Base-by-base conservation (phyloP, 1,140 invertebrate species). In the Drosophila littoralis region DNA sequence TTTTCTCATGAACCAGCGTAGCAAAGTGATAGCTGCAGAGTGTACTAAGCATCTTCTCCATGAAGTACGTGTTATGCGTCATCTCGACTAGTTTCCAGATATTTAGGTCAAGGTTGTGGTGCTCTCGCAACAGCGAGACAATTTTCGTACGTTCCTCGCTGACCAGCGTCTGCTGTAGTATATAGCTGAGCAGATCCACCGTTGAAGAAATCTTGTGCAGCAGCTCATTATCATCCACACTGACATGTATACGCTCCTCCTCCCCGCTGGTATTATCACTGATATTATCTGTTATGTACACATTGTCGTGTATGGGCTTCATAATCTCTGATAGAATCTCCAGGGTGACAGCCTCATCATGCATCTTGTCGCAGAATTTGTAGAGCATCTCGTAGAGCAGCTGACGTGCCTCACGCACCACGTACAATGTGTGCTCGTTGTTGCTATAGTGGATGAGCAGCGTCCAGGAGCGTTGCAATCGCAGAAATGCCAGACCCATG, bases 351-450 rank as follows among this genome's bases (percentile, higher is more conserved):
- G 92, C 82, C 40, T 93, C 85, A 72, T 91, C 86, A 0, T 93
- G 76, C 8, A 71, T 69, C 70, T 94, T 93, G 6, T 92, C 91
- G 43, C 91, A 91, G 61, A 93, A 94, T 42, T 93, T 91, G 68
- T 93, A 91, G 6, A 95, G 71, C 64, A 95, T 90, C 15, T 92
- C 80, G 43, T 93, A 94, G 1, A 95, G 81, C 72, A 95, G 93
- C 33, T 93, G 92, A 36, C 94, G 93, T 7, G 94, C 94, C 69
- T 94, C 94, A 15, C 93, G 92, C 0, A 93, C 93, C n/a, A 95
- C 93, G 71, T 95, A 95, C 70, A 95, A 80, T 7, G 95, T 95
- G 40, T 95, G 93, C 91, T 94, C 94, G 51, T 92, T 85, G 59
- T 94, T 93, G 57, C 93, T 94, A 60, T 93, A 94, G 46, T 93